Percentiles rank a stretch among this genome's conserved stretches.
These are phyloP conservation scores for Drosophila suboccidentalis DNA, from an alignment of 2,888 invertebrate genomes.

Conservation along the genomic window DNA sequence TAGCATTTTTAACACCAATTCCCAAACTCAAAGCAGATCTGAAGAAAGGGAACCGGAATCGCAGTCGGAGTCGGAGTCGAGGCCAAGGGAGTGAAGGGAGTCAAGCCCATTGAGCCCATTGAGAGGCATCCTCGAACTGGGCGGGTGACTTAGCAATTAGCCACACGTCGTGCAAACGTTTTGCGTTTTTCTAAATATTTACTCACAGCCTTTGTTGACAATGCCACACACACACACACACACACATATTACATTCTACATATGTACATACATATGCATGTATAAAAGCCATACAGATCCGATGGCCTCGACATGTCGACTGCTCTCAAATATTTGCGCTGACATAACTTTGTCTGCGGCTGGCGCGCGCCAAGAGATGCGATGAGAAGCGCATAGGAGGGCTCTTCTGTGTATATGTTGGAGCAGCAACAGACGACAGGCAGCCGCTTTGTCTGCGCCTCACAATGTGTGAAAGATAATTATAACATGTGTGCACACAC, in stretches of 20 bases:
- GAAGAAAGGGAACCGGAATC: neutral
- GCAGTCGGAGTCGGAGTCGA: neutral
- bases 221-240: slow-evolving; percentile 26
- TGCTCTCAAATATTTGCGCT: slow-evolving; percentile 74
- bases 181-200: slow-evolving; percentile 66
- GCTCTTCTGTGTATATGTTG: slow-evolving; percentile 2
- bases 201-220: slow-evolving; percentile 61
- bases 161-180: slow-evolving; percentile 59
- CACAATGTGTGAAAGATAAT: slow-evolving; percentile 74
- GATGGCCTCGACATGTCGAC: slow-evolving; percentile 51
- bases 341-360: slow-evolving; percentile 79
- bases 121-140: slow-evolving; percentile 17
- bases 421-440: slow-evolving; percentile 46
- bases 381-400: slow-evolving; percentile 24
- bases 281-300: slow-evolving; percentile 3
- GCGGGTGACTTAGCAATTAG: slow-evolving; percentile 62
- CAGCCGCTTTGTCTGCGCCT: slow-evolving; percentile 63
- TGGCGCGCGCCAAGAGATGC: slow-evolving; percentile 56
- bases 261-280: neutral
- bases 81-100: slow-evolving; percentile 3
- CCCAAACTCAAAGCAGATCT: neutral
- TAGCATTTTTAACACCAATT: slow-evolving; percentile 65
- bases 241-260: neutral
- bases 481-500: slow-evolving; percentile 66
- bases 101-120: neutral